These are phyloP conservation scores for Idaea straminata DNA, from an alignment of 2,888 invertebrate species.

Conservation along the genomic window DNA sequence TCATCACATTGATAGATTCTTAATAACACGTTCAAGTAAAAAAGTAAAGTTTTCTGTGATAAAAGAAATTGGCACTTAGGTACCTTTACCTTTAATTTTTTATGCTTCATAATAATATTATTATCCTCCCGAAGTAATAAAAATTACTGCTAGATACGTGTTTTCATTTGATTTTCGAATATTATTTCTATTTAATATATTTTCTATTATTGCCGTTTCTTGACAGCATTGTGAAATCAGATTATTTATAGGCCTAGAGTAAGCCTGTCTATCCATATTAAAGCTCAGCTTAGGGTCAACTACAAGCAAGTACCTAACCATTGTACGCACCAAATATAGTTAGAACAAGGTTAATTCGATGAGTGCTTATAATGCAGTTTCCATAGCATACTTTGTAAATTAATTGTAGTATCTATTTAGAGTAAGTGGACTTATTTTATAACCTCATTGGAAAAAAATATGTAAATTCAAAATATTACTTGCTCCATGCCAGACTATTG, in stretches of 20 bases:
- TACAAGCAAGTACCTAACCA: slow-evolving; percentile 43
- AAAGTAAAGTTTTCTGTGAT: too few species aligned
- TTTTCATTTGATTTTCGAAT: not conserved
- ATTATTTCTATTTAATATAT: not conserved
- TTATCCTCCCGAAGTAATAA: too few species aligned
- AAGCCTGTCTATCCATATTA: slow-evolving; percentile 5
- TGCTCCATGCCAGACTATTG: not conserved
- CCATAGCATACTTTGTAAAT: slow-evolving; percentile 39
- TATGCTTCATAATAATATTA: too few species aligned
- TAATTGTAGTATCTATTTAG: too few species aligned
- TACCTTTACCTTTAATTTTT: too few species aligned
- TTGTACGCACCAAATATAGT: slow-evolving; percentile 13
- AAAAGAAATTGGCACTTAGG: too few species aligned
- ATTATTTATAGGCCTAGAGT: not conserved
- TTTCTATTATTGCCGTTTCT: not conserved
- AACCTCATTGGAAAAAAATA: too few species aligned
- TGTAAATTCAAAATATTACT: too few species aligned
- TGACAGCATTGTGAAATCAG: not conserved
- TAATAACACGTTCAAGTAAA: too few species aligned
- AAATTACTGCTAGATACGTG: too few species aligned
- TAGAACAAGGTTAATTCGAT: not conserved
- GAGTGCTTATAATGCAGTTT: not conserved
- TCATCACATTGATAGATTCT: too few species aligned
- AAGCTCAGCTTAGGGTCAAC: slow-evolving; percentile 27
- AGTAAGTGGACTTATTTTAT: too few species aligned